Percentiles rank a stretch among this genome's conserved stretches.
These are phyloP conservation scores for Nomada lathburiana DNA, from an alignment of 2,888 invertebrate genomes.

Conservation along the genomic window DNA sequence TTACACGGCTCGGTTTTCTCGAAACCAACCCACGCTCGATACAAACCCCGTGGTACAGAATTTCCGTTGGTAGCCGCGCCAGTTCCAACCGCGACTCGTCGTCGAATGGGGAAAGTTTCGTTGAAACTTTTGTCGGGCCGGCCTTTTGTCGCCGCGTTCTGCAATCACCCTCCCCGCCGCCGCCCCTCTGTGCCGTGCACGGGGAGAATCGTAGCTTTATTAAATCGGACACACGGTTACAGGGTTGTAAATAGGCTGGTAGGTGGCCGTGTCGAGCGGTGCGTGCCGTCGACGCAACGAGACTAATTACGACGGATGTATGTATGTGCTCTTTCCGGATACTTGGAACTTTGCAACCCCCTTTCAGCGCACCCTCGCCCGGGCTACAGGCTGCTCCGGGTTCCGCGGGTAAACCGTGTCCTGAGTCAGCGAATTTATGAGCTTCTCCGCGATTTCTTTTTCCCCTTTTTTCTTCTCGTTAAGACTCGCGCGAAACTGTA, in stretches of 20 bases:
- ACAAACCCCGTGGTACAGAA: conserved; percentile 29
- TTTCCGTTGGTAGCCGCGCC: conserved; percentile 31
- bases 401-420: background rate
- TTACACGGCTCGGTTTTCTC: conserved; percentile 24
- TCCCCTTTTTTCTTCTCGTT: background rate
- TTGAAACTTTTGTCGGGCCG: conserved; percentile 24
- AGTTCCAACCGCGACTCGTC: conserved; percentile 41
- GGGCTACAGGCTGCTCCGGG: conserved; percentile 8
- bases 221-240: conserved; percentile 44
- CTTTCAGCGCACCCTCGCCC: conserved; percentile 23
- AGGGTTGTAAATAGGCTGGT: conserved; percentile 21
- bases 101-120: conserved; percentile 57
- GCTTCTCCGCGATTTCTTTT: background rate
- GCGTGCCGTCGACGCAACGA: conserved; percentile 48
- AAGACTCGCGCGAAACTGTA: background rate
- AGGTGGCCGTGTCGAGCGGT: conserved; percentile 19
- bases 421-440: conserved; percentile 27
- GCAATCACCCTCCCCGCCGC: background rate
- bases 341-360: conserved; percentile 29
- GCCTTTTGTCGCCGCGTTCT: conserved; percentile 51
- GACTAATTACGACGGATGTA: conserved; percentile 47
- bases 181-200: background rate
- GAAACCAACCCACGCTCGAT: conserved; percentile 22
- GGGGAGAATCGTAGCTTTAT: conserved; percentile 45
- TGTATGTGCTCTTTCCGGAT: conserved; percentile 25